phyloP scores from a whole-genome alignment of 2,113 vertebrate species.

The Prunella himalayana region DNA sequence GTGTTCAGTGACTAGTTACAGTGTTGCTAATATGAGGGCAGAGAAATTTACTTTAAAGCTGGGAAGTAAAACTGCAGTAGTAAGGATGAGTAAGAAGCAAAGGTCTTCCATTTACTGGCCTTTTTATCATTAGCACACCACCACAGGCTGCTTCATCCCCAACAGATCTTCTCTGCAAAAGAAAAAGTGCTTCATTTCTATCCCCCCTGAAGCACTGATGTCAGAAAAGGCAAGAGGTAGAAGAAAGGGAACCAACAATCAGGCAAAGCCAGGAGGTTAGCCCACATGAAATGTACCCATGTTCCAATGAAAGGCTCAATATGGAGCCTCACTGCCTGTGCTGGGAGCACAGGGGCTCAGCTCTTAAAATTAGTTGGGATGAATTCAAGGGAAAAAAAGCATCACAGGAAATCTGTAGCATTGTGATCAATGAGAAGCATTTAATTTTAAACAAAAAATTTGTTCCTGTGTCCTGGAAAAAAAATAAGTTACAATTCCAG shows the following conservation, averaged over 20 bases:
- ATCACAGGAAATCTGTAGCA: neutral
- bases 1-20: neutral
- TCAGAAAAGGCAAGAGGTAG: neutral
- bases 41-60: neutral
- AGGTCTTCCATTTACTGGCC: neutral
- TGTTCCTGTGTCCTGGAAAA: neutral
- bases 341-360: neutral
- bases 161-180: neutral
- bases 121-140: neutral
- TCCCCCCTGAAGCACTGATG: neutral
- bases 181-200: neutral
- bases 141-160: neutral
- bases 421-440: neutral
- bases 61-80: neutral
- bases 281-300: accelerated
- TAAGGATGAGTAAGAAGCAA: neutral
- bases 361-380: neutral
- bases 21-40: neutral
- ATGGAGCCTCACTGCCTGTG: neutral
- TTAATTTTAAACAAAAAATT: neutral
- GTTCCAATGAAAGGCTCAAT: neutral
- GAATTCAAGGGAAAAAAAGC: neutral
- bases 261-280: neutral
- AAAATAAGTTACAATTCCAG: neutral
- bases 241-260: neutral